Conservation (phyloP, 2,888 invertebrate species). For the Agrochola circellaris region DNA sequence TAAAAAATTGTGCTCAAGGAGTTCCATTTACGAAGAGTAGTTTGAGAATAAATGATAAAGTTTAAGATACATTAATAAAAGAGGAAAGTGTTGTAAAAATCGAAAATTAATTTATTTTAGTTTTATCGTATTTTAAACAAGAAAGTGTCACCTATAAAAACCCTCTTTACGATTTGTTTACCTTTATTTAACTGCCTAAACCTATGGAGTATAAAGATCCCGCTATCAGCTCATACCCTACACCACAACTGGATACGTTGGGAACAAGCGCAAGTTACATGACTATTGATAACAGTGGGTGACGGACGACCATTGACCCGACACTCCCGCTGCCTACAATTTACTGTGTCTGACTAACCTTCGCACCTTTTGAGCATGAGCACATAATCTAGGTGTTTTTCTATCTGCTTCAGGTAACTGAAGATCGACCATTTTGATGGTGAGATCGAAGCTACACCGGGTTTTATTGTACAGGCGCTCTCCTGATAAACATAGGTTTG, state of each 20-base stretch:
- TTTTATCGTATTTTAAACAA: too few species aligned
- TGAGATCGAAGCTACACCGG: background rate
- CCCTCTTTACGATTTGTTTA: too few species aligned
- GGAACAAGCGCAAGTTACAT: constrained; percentile 80
- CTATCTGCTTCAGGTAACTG: background rate
- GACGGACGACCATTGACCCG: constrained; percentile 83
- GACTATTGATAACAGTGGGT: constrained; percentile 84
- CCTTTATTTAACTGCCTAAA: too few species aligned
- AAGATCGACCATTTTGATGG: background rate
- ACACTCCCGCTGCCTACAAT: constrained; percentile 52
- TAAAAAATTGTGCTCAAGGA: too few species aligned
- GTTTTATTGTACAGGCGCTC: background rate
- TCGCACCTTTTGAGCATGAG: constrained; percentile 31
- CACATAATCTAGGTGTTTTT: constrained; percentile 1
- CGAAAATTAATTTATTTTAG: too few species aligned
- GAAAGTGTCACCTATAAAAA: too few species aligned
- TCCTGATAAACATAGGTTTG: too few species aligned
- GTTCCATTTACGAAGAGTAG: too few species aligned
- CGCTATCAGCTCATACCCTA: constrained; percentile 54
- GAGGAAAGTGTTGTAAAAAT: too few species aligned
- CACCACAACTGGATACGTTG: constrained; percentile 62
- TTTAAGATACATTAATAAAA: too few species aligned
- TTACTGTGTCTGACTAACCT: constrained; percentile 35
- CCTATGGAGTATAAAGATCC: constrained; percentile 5
- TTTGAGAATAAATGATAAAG: too few species aligned